Base-by-base conservation (phyloP, 2,888 invertebrate genomes). In the Tetanocera ferruginea region DNA sequence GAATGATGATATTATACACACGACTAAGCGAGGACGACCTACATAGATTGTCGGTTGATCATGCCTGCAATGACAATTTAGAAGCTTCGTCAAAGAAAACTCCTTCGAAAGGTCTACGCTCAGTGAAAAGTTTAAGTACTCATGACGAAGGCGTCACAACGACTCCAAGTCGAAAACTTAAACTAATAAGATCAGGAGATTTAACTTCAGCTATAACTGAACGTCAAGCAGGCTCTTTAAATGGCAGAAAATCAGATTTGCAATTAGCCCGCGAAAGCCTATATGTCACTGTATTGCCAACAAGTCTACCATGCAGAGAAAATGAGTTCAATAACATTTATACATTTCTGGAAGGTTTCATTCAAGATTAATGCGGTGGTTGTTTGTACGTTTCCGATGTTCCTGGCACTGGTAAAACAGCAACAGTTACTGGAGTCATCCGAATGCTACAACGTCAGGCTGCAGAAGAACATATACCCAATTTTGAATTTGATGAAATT, bases 221-320 rank as follows among this genome's bases (percentile, higher is more conserved):
- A 57, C 87, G 88, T 3, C 79, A 83, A 3, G 51, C 64, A 19
- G 69, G 78, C 1, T 75, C 69, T 0, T 78, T 80, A 87, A 79
- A 80, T 87, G 79, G 70, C n/a, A 78, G 78, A 4, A 89, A 89
- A 79, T 88, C 89, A 0, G 87, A 88, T 51, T 83, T 92, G 52
- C 90, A 93, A 84, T 85, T 91, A 80, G 92, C 92, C 3, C 89
- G 92, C 76, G 90, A 90, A 78, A 92, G 93, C 73, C 90, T 96
- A 11, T 96, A 96, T 86, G 95, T 96, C 0, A 94, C 95, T 3
- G 93, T 93, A 17, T 92, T 96, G n/a, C 96, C 96, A 0, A 92
- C 93, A 71, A 93, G 93, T 23, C 88, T 97, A 77, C 96, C 96
- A 0, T 96, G 96, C 83, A 90, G 97, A 76, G 96, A 96, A 85